Evolutionary conservation across 2,797 vertebrate genomes (phyloP).

Genomic region (Enteromius argenteus): DNA sequence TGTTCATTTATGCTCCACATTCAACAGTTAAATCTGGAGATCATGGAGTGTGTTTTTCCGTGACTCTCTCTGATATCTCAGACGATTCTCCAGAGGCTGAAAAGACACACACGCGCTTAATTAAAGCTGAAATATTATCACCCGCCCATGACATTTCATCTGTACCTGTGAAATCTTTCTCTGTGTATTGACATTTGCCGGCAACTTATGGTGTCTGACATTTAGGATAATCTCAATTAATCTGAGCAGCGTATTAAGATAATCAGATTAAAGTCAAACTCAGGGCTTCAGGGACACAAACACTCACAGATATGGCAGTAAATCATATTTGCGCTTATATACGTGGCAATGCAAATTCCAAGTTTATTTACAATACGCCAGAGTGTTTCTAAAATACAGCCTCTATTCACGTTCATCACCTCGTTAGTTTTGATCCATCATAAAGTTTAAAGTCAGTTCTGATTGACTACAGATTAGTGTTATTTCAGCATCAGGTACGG

Average conservation of each 20-base stretch:
- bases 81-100: neutral
- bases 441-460: neutral
- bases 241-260: slow-evolving; percentile 46
- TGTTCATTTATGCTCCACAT: neutral
- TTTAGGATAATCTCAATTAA: slow-evolving; percentile 61
- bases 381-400: neutral
- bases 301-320: neutral
- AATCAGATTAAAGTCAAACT: slow-evolving; percentile 55
- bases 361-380: neutral
- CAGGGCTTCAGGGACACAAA: neutral
- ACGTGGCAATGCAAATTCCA: neutral
- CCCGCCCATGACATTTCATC: slow-evolving; percentile 46
- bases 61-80: neutral
- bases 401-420: neutral
- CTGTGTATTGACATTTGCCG: slow-evolving; percentile 57
- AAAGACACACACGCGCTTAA: slow-evolving; percentile 27
- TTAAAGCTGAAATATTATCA: slow-evolving; percentile 52
- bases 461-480: neutral
- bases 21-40: neutral
- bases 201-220: slow-evolving; percentile 51
- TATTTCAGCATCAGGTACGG: neutral
- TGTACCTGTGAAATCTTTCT: slow-evolving; percentile 40
- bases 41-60: neutral
- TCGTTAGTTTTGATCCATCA: neutral
- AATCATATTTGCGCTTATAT: slow-evolving; percentile 2